Base-by-base conservation (phyloP, 2,888 invertebrate species). In the Parelbella ahira region DNA sequence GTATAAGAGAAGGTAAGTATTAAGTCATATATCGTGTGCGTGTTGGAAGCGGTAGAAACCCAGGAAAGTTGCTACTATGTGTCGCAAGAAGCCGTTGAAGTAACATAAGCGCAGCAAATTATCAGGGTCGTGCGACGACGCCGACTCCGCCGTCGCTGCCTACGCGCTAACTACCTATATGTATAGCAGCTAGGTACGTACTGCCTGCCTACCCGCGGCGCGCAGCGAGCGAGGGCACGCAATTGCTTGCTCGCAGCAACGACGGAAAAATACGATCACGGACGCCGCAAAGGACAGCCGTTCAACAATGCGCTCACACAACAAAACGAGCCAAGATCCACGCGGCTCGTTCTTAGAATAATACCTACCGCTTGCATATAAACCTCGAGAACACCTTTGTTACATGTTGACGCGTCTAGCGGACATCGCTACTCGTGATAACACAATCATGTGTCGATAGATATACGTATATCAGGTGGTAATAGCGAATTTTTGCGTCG, bases 51-150 rank as follows among this genome's bases (percentile, higher is more conserved):
- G 19, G 62, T 73, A 68, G 67, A 74, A 75, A 75, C 69, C 68
- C 66, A 74, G 73, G 69, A 75, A 82, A 76, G 74, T 65, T 67
- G 71, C 54, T 68, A 58, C 67, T 63, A 63, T 60, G 70, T 79
- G 81, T 77, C 74, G 80, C 69, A 83, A 84, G 86, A 86, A 86
- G 86, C 86, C 86, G 76, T 86, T 81, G 81, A 86, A 84, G 81
- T 82, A 83, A 79, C 80, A 72, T 81, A 80, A 82, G 83, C 80
- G 80, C 81, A 83, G 86, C 76, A 82, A 81, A 82, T 81, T 80
- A 84, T 82, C 84, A 84, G 81, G 83, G 84, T 72, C 83, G 80
- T 67, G 66, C 76, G 76, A 68, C 76, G 77, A 60, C 74, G 75
- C 58, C 71, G 73, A 64, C 68, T 67, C 66, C 63, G 63, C 67